Percentiles rank a stretch among this genome's conserved stretches.
Evolutionary conservation across 2,888 invertebrate genomes (phyloP).

Genomic region (Eugnorisma glareosa): DNA sequence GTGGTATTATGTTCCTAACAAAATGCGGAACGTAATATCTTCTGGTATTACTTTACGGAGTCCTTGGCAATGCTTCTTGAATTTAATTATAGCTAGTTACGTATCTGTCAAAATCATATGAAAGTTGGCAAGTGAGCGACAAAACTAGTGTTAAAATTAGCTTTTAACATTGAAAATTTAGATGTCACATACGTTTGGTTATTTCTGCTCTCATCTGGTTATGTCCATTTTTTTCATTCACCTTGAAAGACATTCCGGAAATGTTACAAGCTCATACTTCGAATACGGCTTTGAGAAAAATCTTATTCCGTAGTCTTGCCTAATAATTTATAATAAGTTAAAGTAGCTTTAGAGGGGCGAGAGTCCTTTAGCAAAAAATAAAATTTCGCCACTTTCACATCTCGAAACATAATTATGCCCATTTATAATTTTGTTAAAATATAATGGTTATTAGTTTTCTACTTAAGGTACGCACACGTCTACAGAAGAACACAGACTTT

Average conservation of each 20-base stretch:
- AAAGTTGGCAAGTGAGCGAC: constrained; percentile 87
- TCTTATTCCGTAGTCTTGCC: too few species aligned
- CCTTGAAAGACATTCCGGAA: neutral
- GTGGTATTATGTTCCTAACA: neutral
- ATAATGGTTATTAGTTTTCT: neutral
- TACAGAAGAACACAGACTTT: neutral
- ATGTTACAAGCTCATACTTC: neutral
- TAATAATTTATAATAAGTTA: neutral
- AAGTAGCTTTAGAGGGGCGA: neutral
- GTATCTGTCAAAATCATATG: constrained; percentile 87
- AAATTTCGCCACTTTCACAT: neutral
- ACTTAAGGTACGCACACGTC: neutral
- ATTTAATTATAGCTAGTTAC: constrained; percentile 87
- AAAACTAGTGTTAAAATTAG: constrained; percentile 81
- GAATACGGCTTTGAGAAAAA: neutral
- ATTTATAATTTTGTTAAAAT: neutral
- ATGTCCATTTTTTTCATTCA: neutral
- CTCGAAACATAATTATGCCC: neutral
- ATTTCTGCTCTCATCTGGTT: constrained; percentile 48
- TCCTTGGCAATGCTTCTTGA: constrained; percentile 88
- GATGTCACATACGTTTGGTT: constrained; percentile 68
- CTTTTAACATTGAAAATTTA: constrained; percentile 81
- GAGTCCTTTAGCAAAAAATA: neutral
- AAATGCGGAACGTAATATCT: constrained; percentile 47
- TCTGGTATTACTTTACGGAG: constrained; percentile 48